Evolutionary conservation across 1,140 invertebrate genomes (phyloP).

Genomic region (Artemia franciscana): DNA sequence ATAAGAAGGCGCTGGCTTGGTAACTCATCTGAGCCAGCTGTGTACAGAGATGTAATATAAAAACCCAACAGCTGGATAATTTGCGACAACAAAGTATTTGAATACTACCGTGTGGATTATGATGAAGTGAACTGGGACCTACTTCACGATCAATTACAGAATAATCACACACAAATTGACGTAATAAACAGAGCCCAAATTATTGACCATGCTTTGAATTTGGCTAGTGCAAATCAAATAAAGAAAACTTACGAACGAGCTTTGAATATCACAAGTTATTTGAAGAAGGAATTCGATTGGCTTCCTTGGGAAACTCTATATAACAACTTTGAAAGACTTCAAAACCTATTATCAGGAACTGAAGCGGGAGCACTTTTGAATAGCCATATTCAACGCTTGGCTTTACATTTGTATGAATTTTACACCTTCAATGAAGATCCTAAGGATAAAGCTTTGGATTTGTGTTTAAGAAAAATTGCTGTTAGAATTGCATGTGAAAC

Average conservation of each 20-base stretch:
- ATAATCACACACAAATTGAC: slow-evolving; percentile 19
- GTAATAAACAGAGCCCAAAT: slow-evolving; percentile 44
- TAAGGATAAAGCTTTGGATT: too few species aligned
- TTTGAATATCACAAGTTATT: slow-evolving; percentile 34
- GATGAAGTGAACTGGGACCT: slow-evolving; percentile 36
- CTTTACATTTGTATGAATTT: too few species aligned
- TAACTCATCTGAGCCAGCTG: too few species aligned
- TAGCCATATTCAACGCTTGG: too few species aligned
- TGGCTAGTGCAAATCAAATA: slow-evolving; percentile 29
- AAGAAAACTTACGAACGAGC: slow-evolving; percentile 19
- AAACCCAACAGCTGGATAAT: too few species aligned
- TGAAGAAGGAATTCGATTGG: slow-evolving; percentile 35
- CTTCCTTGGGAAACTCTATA: slow-evolving; percentile 39
- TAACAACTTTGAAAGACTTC: slow-evolving; percentile 20
- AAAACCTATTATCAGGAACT: not conserved
- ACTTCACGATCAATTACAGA: slow-evolving; percentile 17
- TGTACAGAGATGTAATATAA: too few species aligned
- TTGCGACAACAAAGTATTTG: too few species aligned
- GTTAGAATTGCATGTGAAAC: too few species aligned
- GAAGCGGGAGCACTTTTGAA: not conserved
- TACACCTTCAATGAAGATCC: too few species aligned
- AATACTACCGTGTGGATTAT: slow-evolving; percentile 58
- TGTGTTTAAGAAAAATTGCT: too few species aligned
- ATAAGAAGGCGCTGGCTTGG: too few species aligned
- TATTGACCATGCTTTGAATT: slow-evolving; percentile 54